A percentile compares a stretch with the other conserved stretches of the same genome.
Conservation (phyloP, 2,797 vertebrate genomes). For the Cirrhinus molitorella region DNA sequence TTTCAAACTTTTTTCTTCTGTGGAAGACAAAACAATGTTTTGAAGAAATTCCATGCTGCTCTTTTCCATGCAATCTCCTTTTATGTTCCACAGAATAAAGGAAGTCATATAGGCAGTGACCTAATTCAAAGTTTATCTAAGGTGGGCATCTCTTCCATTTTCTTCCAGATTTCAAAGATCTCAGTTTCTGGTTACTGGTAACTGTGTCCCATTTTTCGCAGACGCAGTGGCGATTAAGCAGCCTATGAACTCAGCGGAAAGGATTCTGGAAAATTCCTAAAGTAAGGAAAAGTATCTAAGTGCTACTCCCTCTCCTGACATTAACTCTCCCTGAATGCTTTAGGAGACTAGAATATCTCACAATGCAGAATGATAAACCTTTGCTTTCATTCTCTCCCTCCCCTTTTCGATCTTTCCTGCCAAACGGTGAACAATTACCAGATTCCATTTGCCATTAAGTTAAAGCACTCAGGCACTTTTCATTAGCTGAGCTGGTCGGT, state of each 20-base stretch:
- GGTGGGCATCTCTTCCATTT: not conserved
- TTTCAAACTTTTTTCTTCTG: not conserved
- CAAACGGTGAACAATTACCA: constrained; percentile 40
- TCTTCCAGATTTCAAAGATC: constrained; percentile 60
- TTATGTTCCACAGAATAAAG: not conserved
- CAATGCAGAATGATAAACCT: constrained; percentile 27
- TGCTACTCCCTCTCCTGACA: constrained; percentile 15
- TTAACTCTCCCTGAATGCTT: constrained; percentile 7
- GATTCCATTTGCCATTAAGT: constrained; percentile 34
- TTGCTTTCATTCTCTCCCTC: constrained; percentile 28
- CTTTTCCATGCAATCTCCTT: not conserved
- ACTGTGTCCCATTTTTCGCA: constrained; percentile 35
- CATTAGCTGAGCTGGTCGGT: constrained; percentile 45
- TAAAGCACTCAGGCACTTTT: constrained; percentile 47
- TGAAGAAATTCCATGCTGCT: not conserved
- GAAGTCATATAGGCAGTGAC: constrained; percentile 65
- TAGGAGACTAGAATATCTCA: constrained; percentile 35
- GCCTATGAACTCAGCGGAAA: constrained; percentile 52
- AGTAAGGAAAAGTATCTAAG: constrained; percentile 31
- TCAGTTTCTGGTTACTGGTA: constrained; percentile 8
- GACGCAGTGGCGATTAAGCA: constrained; percentile 29
- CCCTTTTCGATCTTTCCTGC: constrained; percentile 12
- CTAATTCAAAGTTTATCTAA: constrained; percentile 56
- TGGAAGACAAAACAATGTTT: not conserved
- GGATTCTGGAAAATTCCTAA: constrained; percentile 39